Evolutionary conservation across 2,797 vertebrate species (phyloP).

Genomic region (Melanitta fusca): DNA sequence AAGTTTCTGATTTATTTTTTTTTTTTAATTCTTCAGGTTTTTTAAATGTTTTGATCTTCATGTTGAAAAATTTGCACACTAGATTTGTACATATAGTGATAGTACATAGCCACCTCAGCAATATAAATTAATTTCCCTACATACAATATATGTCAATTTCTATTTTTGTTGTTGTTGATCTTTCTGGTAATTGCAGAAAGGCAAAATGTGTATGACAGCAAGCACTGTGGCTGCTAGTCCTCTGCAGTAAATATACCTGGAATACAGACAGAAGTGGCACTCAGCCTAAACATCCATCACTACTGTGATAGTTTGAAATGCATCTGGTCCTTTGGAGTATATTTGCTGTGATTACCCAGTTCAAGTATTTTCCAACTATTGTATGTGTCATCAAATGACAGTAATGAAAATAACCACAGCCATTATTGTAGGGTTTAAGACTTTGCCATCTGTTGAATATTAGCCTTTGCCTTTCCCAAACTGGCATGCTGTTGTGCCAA

Average conservation of each 20-base stretch:
- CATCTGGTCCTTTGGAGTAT: conserved; percentile 74
- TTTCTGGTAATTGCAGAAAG: conserved; percentile 53
- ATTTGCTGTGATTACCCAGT: conserved; percentile 74
- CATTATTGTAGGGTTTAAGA: conserved; percentile 76
- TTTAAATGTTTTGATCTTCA: conserved; percentile 59
- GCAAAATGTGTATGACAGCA: conserved; percentile 45
- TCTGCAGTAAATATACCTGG: conserved; percentile 69
- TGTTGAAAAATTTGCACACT: conserved; percentile 56
- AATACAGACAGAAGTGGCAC: conserved; percentile 65
- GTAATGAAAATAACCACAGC: conserved; percentile 78
- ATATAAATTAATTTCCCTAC: conserved; percentile 40
- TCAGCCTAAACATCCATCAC: conserved; percentile 70
- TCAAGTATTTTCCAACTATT: conserved; percentile 74
- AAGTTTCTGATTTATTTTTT: neutral
- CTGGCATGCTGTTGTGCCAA: conserved; percentile 61
- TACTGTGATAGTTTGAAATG: conserved; percentile 68
- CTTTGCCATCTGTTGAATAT: conserved; percentile 81
- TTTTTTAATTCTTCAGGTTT: conserved; percentile 45
- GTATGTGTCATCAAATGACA: conserved; percentile 69
- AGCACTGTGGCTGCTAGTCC: conserved; percentile 48
- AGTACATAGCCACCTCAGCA: conserved; percentile 4
- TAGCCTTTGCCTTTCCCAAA: conserved; percentile 79
- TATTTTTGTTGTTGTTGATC: neutral
- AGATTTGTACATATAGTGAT: conserved; percentile 42
- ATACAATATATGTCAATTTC: conserved; percentile 51